Conservation (phyloP, 1,140 invertebrate genomes). For the Rhopalosiphum padi region DNA sequence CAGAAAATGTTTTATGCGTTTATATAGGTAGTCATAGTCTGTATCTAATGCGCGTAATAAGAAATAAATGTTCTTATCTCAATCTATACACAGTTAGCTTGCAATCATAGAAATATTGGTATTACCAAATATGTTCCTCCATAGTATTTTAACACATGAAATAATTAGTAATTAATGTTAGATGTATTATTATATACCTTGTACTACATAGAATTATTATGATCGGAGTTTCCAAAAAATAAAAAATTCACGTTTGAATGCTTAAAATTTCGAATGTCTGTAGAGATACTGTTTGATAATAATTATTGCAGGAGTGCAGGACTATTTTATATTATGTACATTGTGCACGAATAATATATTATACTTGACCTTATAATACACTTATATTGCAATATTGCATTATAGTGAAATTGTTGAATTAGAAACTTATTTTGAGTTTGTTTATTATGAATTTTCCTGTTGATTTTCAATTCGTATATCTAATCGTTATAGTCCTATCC, state of each 20-base stretch:
- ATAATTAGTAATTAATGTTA: background rate
- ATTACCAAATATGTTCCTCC: background rate
- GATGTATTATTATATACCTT: background rate
- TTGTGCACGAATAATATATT: background rate
- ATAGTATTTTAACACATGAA: background rate
- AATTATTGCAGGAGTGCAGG: background rate
- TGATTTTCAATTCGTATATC: background rate
- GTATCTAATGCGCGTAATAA: background rate
- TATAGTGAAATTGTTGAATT: background rate
- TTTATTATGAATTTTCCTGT: background rate
- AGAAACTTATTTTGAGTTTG: background rate
- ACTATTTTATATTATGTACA: background rate
- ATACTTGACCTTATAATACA: background rate
- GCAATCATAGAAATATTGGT: background rate
- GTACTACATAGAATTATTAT: background rate
- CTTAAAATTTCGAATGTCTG: no score
- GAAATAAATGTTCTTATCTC: background rate
- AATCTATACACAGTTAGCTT: background rate
- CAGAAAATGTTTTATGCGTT: background rate
- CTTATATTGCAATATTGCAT: no score
- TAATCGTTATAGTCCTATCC: background rate
- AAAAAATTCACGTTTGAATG: background rate
- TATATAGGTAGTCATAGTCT: background rate
- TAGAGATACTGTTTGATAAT: background rate
- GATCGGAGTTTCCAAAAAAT: background rate